phyloP scores from a whole-genome alignment of 2,113 vertebrate species.

The Ptychochromis oligacanthus region DNA sequence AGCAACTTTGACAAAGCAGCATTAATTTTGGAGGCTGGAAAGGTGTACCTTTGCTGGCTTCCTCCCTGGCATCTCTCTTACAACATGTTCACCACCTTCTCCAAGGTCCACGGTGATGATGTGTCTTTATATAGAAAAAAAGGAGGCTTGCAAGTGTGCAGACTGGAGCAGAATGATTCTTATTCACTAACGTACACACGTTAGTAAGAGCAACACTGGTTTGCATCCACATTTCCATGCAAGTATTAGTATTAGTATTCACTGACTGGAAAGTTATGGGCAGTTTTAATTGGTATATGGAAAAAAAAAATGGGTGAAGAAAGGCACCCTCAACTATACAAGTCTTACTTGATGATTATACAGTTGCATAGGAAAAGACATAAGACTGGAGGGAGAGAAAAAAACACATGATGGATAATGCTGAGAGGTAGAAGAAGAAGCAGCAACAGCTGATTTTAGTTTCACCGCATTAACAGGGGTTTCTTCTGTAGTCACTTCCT shows the following conservation, averaged over 20 bases:
- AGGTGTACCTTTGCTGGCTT: too few species aligned
- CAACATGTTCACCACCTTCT: too few species aligned
- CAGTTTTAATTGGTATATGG: neutral
- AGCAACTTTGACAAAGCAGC: too few species aligned
- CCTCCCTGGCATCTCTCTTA: too few species aligned
- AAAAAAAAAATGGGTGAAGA: neutral
- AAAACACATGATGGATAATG: neutral
- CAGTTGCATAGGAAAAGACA: neutral
- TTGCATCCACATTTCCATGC: neutral
- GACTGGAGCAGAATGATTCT: neutral
- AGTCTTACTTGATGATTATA: neutral
- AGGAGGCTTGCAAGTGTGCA: neutral
- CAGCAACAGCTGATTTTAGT: constrained; percentile 31
- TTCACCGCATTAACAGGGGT: neutral
- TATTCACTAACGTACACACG: neutral
- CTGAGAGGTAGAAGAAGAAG: neutral
- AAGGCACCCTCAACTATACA: neutral
- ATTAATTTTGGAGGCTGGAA: too few species aligned
- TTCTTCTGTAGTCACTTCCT: constrained; percentile 18
- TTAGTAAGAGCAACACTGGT: neutral
- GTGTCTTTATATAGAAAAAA: neutral
- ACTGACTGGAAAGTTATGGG: neutral
- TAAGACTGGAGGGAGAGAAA: neutral
- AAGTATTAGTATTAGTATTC: rapidly evolving
- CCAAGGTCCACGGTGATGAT: too few species aligned